A percentile compares a stretch with the other conserved stretches of the same genome.
phyloP scores from a whole-genome alignment of 2,113 vertebrate species.

The Apodemus sylvaticus region DNA sequence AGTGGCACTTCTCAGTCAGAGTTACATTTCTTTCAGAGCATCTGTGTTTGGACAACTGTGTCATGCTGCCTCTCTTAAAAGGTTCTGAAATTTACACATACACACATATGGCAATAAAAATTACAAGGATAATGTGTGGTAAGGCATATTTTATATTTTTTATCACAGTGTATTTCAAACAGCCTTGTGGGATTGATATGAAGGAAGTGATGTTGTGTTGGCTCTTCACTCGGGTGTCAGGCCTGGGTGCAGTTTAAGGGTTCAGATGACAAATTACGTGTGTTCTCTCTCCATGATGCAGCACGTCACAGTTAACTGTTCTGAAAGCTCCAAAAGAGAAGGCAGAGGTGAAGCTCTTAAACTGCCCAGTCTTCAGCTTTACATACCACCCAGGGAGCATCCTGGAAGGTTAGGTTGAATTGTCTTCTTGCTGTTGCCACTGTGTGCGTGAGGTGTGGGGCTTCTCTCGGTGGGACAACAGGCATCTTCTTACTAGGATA shows the following conservation, averaged over 20 bases:
- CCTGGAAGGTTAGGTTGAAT: background rate
- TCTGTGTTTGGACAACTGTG: constrained; percentile 28
- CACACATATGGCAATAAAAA: background rate
- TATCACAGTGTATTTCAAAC: constrained; percentile 19
- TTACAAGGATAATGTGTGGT: background rate
- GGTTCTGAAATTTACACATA: constrained; percentile 9
- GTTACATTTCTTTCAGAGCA: background rate
- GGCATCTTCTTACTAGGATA: background rate
- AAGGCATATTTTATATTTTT: constrained; percentile 8
- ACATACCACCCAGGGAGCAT: background rate
- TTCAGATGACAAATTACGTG: background rate
- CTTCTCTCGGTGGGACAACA: background rate
- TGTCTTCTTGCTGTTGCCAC: background rate
- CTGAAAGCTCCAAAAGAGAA: background rate
- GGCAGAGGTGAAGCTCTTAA: background rate
- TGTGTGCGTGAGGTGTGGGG: background rate
- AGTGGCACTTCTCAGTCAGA: background rate
- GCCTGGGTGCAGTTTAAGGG: background rate
- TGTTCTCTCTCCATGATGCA: background rate
- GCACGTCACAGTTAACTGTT: background rate
- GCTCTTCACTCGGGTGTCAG: background rate
- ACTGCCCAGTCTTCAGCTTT: background rate
- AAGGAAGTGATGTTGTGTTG: background rate
- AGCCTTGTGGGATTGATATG: background rate
- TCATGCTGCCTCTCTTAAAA: constrained; percentile 21